Conservation (phyloP, 2,113 vertebrate species). For the Rhea americana region DNA sequence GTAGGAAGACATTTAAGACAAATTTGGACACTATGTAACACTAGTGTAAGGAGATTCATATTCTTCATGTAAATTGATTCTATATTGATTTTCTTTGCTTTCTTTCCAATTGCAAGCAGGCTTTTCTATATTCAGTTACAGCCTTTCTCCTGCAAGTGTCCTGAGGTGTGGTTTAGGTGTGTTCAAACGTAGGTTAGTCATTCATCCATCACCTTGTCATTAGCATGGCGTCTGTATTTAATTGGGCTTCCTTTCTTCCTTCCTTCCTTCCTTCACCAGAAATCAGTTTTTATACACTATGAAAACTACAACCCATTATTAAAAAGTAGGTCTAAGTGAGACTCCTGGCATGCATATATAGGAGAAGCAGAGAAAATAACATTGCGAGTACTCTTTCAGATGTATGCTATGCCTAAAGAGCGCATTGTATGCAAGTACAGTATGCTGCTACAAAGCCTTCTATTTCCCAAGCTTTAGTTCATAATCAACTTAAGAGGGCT, state of each 20-base stretch:
- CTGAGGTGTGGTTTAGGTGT: slow-evolving; percentile 63
- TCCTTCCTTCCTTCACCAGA: slow-evolving; percentile 54
- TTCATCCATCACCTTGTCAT: slow-evolving; percentile 53
- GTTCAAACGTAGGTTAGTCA: slow-evolving; percentile 59
- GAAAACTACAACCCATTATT: slow-evolving; percentile 48
- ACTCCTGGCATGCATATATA: slow-evolving; percentile 19
- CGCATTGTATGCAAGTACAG: background rate
- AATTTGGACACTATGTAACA: background rate
- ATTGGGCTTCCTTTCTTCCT: slow-evolving; percentile 61
- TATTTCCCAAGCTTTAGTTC: background rate
- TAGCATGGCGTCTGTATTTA: slow-evolving; percentile 69
- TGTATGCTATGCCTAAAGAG: background rate
- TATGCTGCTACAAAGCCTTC: background rate
- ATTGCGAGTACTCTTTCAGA: background rate
- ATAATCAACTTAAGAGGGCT: background rate
- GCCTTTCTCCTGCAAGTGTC: slow-evolving; percentile 33
- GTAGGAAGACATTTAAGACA: background rate
- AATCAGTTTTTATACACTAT: slow-evolving; percentile 49
- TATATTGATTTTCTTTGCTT: background rate
- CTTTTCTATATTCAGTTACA: background rate
- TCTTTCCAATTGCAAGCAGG: background rate
- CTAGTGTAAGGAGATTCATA: background rate
- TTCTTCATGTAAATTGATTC: background rate
- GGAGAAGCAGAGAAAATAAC: slow-evolving; percentile 36
- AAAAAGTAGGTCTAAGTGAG: slow-evolving; percentile 26